Conservation (phyloP, 2,888 invertebrate species). For the Ophioninae sp. region DNA sequence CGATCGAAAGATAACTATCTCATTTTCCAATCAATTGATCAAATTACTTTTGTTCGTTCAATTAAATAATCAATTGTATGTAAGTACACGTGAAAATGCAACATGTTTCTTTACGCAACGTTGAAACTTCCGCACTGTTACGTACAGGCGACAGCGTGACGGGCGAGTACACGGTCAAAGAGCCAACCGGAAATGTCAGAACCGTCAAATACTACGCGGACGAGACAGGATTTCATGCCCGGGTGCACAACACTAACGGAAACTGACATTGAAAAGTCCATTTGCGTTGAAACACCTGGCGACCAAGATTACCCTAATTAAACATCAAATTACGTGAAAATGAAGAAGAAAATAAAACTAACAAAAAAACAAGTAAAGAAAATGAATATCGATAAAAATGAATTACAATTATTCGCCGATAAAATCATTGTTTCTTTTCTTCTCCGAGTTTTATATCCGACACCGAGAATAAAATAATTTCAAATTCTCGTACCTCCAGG, state of each 20-base stretch:
- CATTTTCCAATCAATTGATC: not conserved
- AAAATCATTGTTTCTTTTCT: not conserved
- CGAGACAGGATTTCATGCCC: slow-evolving; percentile 85
- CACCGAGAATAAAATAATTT: not conserved
- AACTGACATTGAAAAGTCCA: slow-evolving; percentile 55
- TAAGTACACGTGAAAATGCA: not conserved
- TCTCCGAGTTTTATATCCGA: not conserved
- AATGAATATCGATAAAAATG: not conserved
- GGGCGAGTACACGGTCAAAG: slow-evolving; percentile 86
- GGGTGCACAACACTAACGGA: slow-evolving; percentile 77
- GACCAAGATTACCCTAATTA: not conserved
- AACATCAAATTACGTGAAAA: not conserved
- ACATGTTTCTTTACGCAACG: not conserved
- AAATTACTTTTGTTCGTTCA: not conserved
- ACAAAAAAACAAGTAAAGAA: not conserved
- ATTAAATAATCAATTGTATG: not conserved
- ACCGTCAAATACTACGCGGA: slow-evolving; percentile 87
- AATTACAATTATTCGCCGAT: not conserved
- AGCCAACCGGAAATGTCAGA: slow-evolving; percentile 85
- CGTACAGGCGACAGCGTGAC: slow-evolving; percentile 86
- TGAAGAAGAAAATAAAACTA: not conserved
- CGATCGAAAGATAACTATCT: not conserved
- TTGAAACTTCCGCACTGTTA: not conserved
- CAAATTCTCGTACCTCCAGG: not conserved
- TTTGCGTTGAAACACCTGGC: not conserved